Conservation (phyloP, 2,888 invertebrate genomes). For the Odontocolon sp. region DNA sequence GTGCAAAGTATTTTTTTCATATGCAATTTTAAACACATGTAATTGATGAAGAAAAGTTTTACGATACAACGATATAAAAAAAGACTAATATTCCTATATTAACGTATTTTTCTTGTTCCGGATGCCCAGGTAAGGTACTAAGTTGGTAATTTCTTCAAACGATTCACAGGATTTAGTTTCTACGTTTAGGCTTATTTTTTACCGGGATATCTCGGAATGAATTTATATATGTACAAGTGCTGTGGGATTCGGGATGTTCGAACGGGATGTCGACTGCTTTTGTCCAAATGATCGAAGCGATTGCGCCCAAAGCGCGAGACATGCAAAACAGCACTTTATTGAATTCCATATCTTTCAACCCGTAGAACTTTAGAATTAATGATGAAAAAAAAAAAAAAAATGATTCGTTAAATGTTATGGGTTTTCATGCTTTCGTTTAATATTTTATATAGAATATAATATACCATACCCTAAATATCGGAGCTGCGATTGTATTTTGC, state of each 20-base stretch:
- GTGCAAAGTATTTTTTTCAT: too few species aligned
- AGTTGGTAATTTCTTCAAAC: not conserved
- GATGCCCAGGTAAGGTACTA: not conserved
- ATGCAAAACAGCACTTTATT: slow-evolving; percentile 74
- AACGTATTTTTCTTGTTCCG: too few species aligned
- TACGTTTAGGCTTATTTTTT: not conserved
- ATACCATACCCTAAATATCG: slow-evolving; percentile 70
- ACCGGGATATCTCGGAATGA: slow-evolving; percentile 13
- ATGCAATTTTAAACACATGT: too few species aligned
- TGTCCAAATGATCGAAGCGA: slow-evolving; percentile 76
- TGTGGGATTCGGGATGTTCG: slow-evolving; percentile 71
- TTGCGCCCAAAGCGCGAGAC: slow-evolving; percentile 72
- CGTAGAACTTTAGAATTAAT: slow-evolving; percentile 70
- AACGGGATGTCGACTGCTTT: slow-evolving; percentile 70
- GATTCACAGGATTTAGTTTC: not conserved
- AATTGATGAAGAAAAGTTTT: too few species aligned
- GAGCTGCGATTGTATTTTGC: slow-evolving; percentile 69
- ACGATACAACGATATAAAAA: too few species aligned
- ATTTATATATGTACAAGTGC: slow-evolving; percentile 67
- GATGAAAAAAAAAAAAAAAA: not conserved
- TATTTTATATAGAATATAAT: not conserved
- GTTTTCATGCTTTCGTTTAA: not conserved
- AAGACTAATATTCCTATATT: too few species aligned
- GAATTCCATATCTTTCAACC: slow-evolving; percentile 73
- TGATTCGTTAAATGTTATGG: not conserved